Percentiles rank a stretch among this genome's conserved stretches.
Evolutionary conservation across 2,888 invertebrate species (phyloP).

Genomic region (Eilema griseolum): DNA sequence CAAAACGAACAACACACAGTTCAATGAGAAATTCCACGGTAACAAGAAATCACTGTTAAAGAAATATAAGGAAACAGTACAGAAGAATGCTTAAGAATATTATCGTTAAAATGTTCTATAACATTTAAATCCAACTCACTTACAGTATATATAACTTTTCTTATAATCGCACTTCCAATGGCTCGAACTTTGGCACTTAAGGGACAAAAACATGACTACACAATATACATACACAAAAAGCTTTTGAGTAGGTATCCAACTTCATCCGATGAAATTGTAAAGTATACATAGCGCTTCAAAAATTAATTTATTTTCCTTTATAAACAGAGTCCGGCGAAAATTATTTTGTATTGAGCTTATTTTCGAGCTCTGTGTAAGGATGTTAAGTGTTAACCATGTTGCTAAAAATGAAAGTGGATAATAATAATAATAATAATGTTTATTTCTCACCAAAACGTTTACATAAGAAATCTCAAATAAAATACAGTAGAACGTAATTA

Average conservation of each 20-base stretch:
- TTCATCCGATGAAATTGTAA: slow-evolving; percentile 52
- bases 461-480: too few species aligned
- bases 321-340: slow-evolving; percentile 50
- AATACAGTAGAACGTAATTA: too few species aligned
- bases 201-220: slow-evolving; percentile 17
- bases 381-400: slow-evolving; percentile 3
- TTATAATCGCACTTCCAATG: slow-evolving; percentile 18
- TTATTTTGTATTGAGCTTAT: slow-evolving; percentile 49
- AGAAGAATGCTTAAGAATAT: background rate
- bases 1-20: background rate
- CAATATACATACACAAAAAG: slow-evolving; percentile 23
- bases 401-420: slow-evolving; percentile 6
- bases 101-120: background rate
- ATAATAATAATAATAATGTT: slow-evolving; percentile 9
- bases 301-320: slow-evolving; percentile 55
- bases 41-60: background rate
- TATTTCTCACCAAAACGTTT: too few species aligned
- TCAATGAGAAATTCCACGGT: background rate
- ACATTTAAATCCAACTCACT: slow-evolving; percentile 8
- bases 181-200: slow-evolving; percentile 18
- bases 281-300: slow-evolving; percentile 49
- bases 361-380: slow-evolving; percentile 20
- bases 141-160: slow-evolving; percentile 9
- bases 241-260: slow-evolving; percentile 31
- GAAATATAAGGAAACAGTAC: background rate